phyloP scores from a whole-genome alignment of 2,113 vertebrate species.

The Scolopax mira region DNA sequence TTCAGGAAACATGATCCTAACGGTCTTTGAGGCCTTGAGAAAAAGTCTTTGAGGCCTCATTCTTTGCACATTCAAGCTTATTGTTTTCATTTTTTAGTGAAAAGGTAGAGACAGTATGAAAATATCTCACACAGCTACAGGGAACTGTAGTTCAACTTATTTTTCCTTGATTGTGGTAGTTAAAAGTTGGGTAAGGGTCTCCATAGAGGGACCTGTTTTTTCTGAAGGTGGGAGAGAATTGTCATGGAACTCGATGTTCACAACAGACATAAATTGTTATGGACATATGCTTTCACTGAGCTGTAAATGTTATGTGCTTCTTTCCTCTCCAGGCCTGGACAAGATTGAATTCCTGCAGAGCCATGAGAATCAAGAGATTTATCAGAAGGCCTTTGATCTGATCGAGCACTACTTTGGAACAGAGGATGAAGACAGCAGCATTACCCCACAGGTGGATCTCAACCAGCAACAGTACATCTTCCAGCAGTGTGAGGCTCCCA shows the following conservation, averaged over 20 bases:
- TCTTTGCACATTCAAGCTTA: neutral
- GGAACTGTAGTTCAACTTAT: neutral
- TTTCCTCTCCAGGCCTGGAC: conserved; percentile 85
- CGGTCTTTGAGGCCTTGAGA: neutral
- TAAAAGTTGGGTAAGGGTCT: neutral
- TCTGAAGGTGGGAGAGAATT: neutral
- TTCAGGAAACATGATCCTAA: neutral
- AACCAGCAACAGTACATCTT: conserved; percentile 98
- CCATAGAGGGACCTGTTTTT: neutral
- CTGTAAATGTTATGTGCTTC: neutral
- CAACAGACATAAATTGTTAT: neutral
- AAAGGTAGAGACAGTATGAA: neutral
- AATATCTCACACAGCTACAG: neutral
- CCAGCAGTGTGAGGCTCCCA: conserved; percentile 96
- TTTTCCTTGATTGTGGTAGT: neutral
- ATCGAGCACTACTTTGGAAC: conserved; percentile 97
- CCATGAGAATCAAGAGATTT: conserved; percentile 98
- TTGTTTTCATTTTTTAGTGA: neutral
- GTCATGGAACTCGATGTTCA: neutral
- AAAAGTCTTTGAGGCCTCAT: neutral
- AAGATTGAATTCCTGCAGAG: conserved; percentile 98
- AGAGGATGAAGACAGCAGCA: conserved; percentile 92
- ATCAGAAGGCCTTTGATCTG: conserved; percentile 97
- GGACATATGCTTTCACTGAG: neutral
- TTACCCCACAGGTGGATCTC: conserved; percentile 94